Percentiles rank a stretch among this genome's conserved stretches.
Evolutionary conservation across 2,113 vertebrate genomes (phyloP).

Genomic region (Bungarus multicinctus): DNA sequence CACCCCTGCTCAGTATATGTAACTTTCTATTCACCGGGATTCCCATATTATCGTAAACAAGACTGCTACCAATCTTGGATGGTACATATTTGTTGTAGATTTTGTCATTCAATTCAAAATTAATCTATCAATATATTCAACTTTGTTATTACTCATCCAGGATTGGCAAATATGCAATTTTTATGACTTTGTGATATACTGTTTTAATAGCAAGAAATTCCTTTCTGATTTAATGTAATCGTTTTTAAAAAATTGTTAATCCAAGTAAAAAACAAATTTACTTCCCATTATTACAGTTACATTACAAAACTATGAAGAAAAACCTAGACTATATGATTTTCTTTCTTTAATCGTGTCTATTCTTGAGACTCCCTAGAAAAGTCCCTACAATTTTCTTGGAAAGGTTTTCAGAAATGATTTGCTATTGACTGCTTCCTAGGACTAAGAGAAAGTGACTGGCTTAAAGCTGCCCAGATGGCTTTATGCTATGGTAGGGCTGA

Average conservation of each 20-base stretch:
- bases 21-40: neutral
- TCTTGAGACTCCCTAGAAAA: neutral
- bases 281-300: neutral
- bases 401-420: neutral
- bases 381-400: neutral
- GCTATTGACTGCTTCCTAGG: neutral
- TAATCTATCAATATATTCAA: neutral
- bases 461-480: no score
- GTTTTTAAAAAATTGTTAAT: no score
- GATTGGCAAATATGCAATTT: neutral
- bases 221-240: neutral
- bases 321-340: neutral
- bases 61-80: neutral
- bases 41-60: neutral
- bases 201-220: neutral
- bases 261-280: neutral
- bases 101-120: neutral
- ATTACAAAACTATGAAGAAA: neutral
- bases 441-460: neutral
- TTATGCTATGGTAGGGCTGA: no score
- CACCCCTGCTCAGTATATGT: neutral
- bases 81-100: neutral
- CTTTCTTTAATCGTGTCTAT: neutral
- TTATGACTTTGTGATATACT: neutral
- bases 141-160: neutral